Conservation (phyloP, 2,888 invertebrate genomes). For the Heliconius sara region DNA sequence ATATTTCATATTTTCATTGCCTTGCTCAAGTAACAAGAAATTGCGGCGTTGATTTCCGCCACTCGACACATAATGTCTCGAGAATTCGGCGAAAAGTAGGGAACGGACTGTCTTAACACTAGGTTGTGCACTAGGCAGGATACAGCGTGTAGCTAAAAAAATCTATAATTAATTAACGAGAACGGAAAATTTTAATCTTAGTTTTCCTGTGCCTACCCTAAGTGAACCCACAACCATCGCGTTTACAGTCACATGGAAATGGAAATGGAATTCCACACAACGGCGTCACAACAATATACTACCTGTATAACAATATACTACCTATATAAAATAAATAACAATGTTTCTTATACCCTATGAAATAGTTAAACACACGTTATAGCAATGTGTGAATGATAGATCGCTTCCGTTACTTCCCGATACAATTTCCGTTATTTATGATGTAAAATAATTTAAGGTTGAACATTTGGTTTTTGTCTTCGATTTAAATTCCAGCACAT, state of each 20-base stretch:
- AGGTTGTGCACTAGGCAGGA: no score
- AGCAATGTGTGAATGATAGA: neutral
- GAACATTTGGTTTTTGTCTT: neutral
- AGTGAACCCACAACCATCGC: neutral
- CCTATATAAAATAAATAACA: neutral
- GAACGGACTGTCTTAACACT: no score
- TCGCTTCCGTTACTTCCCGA: conserved; percentile 16
- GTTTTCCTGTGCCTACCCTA: neutral
- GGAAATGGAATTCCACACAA: neutral
- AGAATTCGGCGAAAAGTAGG: no score
- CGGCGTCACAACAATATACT: neutral
- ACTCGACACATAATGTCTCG: no score
- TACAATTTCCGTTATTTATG: neutral
- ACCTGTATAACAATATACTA: neutral
- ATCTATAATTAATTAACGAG: no score
- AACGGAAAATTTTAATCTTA: neutral
- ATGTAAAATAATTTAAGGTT: neutral
- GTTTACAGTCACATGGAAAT: accelerated
- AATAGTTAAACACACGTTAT: conserved; percentile 8
- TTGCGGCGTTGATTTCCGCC: no score
- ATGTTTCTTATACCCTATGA: neutral
- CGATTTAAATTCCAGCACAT: no score
- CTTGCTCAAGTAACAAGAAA: no score
- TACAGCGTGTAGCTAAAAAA: no score
- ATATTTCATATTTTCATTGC: no score